phyloP scores from a whole-genome alignment of 2,888 invertebrate species.

The Orchesellides sinensis region DNA sequence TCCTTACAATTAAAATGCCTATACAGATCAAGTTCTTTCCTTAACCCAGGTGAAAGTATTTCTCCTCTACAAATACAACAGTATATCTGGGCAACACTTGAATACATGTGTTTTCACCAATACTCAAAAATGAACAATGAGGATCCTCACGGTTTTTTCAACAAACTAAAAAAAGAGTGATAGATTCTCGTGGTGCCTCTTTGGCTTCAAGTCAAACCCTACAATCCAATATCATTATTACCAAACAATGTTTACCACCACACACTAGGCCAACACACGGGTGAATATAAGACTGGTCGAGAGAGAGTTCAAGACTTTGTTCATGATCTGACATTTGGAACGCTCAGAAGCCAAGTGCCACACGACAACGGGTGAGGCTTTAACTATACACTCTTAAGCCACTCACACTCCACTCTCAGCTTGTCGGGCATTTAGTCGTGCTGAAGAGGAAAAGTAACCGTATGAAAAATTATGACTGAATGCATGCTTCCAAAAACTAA shows the following conservation, averaged over 20 bases:
- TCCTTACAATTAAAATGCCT: too few species aligned
- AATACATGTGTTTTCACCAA: conserved; percentile 39
- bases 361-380: conserved; percentile 52
- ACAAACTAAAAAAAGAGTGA: conserved; percentile 40
- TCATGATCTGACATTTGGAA: conserved; percentile 57
- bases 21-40: too few species aligned
- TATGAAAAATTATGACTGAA: background rate
- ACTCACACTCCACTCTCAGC: background rate
- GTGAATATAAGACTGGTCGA: background rate
- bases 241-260: too few species aligned
- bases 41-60: too few species aligned
- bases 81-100: too few species aligned
- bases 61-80: too few species aligned
- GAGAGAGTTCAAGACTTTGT: conserved; percentile 17
- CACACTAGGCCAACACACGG: too few species aligned
- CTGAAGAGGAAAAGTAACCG: background rate
- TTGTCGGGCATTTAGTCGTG: background rate
- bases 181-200: conserved; percentile 35
- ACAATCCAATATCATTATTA: too few species aligned
- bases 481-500: background rate
- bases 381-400: conserved; percentile 41
- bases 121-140: conserved; percentile 52
- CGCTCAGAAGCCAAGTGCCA: conserved; percentile 56
- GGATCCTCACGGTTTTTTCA: conserved; percentile 50
- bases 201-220: too few species aligned